These are phyloP conservation scores for Thymelicus acteon DNA, from an alignment of 2,888 invertebrate species.

Conservation along the genomic window DNA sequence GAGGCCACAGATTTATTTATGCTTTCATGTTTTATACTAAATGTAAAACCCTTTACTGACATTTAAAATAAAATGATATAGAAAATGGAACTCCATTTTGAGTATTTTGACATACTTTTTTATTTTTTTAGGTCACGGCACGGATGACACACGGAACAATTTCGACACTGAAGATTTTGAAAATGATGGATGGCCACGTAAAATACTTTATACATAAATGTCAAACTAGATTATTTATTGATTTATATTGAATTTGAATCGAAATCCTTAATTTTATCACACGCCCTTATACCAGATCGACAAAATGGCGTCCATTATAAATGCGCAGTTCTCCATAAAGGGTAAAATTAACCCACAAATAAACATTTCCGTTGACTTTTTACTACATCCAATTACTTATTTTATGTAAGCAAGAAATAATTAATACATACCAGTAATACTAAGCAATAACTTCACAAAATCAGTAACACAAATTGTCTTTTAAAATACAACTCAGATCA, in stretches of 20 bases:
- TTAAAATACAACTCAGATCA: background rate
- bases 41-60: background rate
- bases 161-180: background rate
- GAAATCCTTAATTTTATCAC: background rate
- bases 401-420: background rate
- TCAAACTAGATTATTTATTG: too few relatives aligned
- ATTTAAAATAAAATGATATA: background rate
- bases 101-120: background rate
- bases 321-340: background rate
- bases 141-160: background rate
- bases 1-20: too few relatives aligned
- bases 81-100: background rate
- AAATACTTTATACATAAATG: background rate
- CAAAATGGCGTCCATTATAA: conserved; percentile 1
- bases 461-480: background rate
- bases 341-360: background rate
- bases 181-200: background rate
- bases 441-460: conserved; percentile 6
- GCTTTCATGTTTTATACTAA: too few relatives aligned
- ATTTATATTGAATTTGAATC: too few relatives aligned
- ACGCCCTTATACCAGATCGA: background rate
- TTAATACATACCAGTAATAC: background rate
- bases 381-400: background rate
- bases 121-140: background rate
- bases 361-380: background rate